A percentile compares a stretch with the other conserved stretches of the same genome.
These are phyloP conservation scores for Dugesia japonica DNA, from an alignment of 2,888 invertebrate species.

Conservation along the genomic window DNA sequence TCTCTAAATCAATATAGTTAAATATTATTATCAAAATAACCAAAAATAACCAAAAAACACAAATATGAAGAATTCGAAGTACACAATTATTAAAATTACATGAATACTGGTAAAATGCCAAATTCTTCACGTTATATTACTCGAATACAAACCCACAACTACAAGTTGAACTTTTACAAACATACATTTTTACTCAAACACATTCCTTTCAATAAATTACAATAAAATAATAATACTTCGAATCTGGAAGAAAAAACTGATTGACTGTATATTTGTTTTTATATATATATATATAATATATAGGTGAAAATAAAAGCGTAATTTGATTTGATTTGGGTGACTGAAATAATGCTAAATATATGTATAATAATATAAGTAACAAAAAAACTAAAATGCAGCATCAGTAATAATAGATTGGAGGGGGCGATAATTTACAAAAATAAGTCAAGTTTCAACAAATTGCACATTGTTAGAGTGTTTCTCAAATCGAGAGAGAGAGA, in stretches of 20 bases:
- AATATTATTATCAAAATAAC: slow-evolving; percentile 20
- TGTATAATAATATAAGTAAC: too few relatives aligned
- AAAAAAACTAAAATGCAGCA: too few relatives aligned
- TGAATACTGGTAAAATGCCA: slow-evolving; percentile 11
- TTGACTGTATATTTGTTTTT: too few relatives aligned
- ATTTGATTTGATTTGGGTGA: too few relatives aligned
- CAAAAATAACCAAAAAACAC: slow-evolving; percentile 5
- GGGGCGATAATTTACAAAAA: neutral
- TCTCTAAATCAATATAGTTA: neutral
- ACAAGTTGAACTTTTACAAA: neutral
- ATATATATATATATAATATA: too few relatives aligned
- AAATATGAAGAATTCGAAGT: slow-evolving; percentile 11
- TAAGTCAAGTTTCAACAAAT: neutral
- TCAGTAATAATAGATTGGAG: too few relatives aligned
- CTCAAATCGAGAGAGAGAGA: too few relatives aligned
- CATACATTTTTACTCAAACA: neutral
- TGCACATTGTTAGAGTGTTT: too few relatives aligned
- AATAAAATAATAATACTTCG: neutral
- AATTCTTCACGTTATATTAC: neutral
- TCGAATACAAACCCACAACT: too few relatives aligned
- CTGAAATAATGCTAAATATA: too few relatives aligned
- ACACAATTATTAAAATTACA: slow-evolving; percentile 1
- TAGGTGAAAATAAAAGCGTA: too few relatives aligned
- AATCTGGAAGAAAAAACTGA: neutral
- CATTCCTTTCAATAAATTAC: neutral